Base-by-base conservation (phyloP, 2,113 vertebrate genomes). In the Holacanthus passer region DNA sequence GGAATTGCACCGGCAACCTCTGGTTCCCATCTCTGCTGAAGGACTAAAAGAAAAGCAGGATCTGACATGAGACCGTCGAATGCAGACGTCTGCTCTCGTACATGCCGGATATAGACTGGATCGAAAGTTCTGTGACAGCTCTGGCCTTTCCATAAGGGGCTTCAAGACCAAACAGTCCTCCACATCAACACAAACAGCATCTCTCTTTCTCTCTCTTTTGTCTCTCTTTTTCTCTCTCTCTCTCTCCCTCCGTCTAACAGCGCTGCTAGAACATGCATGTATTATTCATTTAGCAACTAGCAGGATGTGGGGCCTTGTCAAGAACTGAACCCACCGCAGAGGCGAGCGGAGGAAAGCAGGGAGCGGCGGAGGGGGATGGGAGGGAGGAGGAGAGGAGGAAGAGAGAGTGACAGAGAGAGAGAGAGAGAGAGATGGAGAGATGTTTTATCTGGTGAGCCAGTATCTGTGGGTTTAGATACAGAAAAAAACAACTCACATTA, bases 251-350 rank as follows among this genome's bases (percentile, higher is more conserved):
- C 24, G 47, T 87, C 81, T 86, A 89, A 82, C 85, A 88, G 89
- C 32, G 47, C 79, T 77, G 73, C 77, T 63, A 58, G 85, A 89
- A 86, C 89, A 85, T 88, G 80, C 86, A 94, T 95, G 88, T 92
- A 94, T 94, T 95, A 95, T 95, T 94, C 91, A 93, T 91, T 89
- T 86, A 87, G 88, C 87, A 87, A 87, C 84, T 75, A 92, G 89
- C 88, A 92, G 84, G 88, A 91, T 93, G 90, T 90, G 91, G 87
- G 90, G 91, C 88, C 90, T 91, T 92, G 93, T 93, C 91, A 93
- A 87, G 90, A 91, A 81, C 72, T 86, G 87, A 91, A 91, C 84
- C 88, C 80, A 87, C 84, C 83, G 62, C 84, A 53, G 84, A 11
- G 55, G 59, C 39, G 43, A 64, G 78, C 55, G 55, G 59, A 87